Base-by-base conservation (phyloP, 2,888 invertebrate genomes). In the Cryptosula pallasiana region DNA sequence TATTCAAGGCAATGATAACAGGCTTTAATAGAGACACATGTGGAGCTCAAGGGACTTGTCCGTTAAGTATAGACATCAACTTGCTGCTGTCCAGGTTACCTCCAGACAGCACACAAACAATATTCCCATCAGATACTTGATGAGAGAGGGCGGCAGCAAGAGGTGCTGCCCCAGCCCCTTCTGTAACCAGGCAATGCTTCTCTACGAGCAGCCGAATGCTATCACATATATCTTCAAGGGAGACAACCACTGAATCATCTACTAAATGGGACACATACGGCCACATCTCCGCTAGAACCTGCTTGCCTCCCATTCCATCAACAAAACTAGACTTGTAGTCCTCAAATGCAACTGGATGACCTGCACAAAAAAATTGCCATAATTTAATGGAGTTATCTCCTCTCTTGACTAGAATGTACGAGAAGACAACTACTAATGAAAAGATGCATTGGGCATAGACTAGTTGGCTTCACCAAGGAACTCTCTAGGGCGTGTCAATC, bases 71-170 rank as follows among this genome's bases (percentile, higher is more conserved):
- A 13, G 32, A 35, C 1, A 35, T 20, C 1, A 82, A 73, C 74
- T 78, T 79, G 23, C 73, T 54, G 0, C 75, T 76, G 71, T 82
- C 81, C 70, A 82, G 81, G 74, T 82, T 81, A 3, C 82, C 81
- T n/a, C 82, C 82, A 2, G 82, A 81, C 27, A 82, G 75, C 5
- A 82, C 77, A 73, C 82, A 82, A 16, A 81, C 82, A 32, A 82
- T 78, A 32, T 80, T 81, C 1, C 80, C 80, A 23, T 70, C 25
- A 55, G 78, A 78, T 9, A 75, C 36, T 16, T 55, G n/a, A n/a
- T 74, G 58, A 35, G 36, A 69, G 45, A 75, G 55, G 27, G 77
- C 79, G 35, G 79, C 78, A n/a, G 82, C 74, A 3, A 82, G 76
- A 1, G 82, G 78, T 1, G 76, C 75, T 20, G 82, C 82, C 2